Conservation (phyloP, 2,888 invertebrate species). For the Mamestra brassicae region DNA sequence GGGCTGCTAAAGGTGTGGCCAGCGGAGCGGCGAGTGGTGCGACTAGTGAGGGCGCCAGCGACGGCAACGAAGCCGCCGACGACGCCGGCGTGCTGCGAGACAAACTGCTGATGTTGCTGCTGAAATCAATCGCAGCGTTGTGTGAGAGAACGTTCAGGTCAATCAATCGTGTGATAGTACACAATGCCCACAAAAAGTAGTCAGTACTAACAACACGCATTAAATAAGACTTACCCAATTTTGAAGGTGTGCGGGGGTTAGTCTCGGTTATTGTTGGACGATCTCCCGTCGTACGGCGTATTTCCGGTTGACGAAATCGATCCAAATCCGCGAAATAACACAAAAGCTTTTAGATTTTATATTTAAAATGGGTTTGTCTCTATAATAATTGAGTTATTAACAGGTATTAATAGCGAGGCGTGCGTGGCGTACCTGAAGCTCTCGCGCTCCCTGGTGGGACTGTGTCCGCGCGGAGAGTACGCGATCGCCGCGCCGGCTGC, state of each 20-base stretch:
- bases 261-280: constrained; percentile 18
- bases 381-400: not conserved
- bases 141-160: constrained; percentile 42
- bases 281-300: constrained; percentile 18
- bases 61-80: constrained; percentile 75
- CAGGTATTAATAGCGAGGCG: constrained; percentile 5
- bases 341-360: constrained; percentile 29
- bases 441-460: constrained; percentile 95
- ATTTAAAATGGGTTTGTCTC: not conserved
- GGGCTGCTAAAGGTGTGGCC: constrained; percentile 75
- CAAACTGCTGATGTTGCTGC: constrained; percentile 96
- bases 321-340: constrained; percentile 44
- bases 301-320: constrained; percentile 27
- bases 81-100: constrained; percentile 93
- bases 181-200: constrained; percentile 15
- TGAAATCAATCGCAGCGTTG: constrained; percentile 60
- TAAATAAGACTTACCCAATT: constrained; percentile 30
- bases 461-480: constrained; percentile 95
- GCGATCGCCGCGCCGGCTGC: constrained; percentile 88
- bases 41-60: constrained; percentile 75
- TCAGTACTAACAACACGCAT: constrained; percentile 46
- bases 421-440: constrained; percentile 94
- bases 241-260: constrained; percentile 18
- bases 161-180: constrained; percentile 32
- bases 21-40: constrained; percentile 81